A percentile compares a stretch with the other conserved stretches of the same genome.
These are phyloP conservation scores for Sturnus vulgaris DNA, from an alignment of 2,113 vertebrate genomes.

Conservation along the genomic window DNA sequence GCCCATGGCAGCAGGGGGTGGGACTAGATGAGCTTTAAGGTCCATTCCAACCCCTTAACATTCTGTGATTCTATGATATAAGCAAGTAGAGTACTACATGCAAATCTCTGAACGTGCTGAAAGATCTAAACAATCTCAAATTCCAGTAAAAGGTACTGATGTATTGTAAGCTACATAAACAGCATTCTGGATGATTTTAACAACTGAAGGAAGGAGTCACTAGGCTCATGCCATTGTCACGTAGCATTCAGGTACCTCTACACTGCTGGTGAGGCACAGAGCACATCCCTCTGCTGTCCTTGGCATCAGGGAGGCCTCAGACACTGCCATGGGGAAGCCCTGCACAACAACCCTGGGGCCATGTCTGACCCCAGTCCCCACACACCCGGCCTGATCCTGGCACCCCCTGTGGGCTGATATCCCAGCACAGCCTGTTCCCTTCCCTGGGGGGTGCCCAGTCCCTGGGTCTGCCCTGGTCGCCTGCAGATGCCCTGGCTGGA, in stretches of 20 bases:
- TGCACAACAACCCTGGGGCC: not conserved
- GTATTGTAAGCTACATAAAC: not conserved
- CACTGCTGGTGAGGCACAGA: not conserved
- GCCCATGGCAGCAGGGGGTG: not conserved
- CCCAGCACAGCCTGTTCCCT: not conserved
- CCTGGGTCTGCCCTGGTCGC: not conserved
- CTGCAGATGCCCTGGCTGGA: not conserved
- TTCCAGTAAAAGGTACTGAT: not conserved
- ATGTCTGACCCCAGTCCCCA: not conserved
- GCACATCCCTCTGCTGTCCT: not conserved
- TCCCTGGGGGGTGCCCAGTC: rapidly evolving
- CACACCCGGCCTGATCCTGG: rapidly evolving
- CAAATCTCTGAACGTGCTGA: rapidly evolving
- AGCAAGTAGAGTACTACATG: not conserved
- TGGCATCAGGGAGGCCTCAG: not conserved
- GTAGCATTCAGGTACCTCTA: not conserved
- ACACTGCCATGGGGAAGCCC: rapidly evolving
- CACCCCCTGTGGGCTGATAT: rapidly evolving
- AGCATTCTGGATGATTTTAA: not conserved
- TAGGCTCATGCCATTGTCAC: not conserved
- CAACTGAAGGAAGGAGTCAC: not conserved
- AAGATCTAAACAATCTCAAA: not conserved
- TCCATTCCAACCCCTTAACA: not conserved
- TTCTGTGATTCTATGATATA: not conserved
- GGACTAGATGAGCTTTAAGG: not conserved